Base-by-base conservation (phyloP, 2,888 invertebrate genomes). In the Hesperia comma region DNA sequence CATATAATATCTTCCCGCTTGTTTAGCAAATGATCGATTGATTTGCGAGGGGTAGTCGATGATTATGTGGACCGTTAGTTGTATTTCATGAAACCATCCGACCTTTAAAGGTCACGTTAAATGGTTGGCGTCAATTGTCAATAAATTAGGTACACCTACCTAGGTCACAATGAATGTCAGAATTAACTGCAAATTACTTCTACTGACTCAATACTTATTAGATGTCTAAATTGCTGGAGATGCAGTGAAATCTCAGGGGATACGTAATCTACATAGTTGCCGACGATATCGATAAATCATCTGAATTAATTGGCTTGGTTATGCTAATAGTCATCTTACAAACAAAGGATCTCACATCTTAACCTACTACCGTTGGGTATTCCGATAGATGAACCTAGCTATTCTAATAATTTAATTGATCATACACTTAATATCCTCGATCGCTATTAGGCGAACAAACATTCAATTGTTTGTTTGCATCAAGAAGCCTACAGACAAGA, bases 261-360 rank as follows among this genome's bases (percentile, higher is more conserved):
- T 32, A 53, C 32, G 53, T 53, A 53, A 53, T 53, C 53, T 49
- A 15, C 53, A 32, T 32, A 53, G 53, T 53, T 53, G 53, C 32
- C 60, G 21, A 33, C 33, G 46, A 41, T 21, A 53, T 43, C 62
- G 33, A 26, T 62, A 62, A 54, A 46, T 56, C 43, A 63, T 46
- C 37, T 21, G 46, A 63, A 56, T 46, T 56, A 63, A 63, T 56
- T 56, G 63, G 55, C 46, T 49, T 21, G 46, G 19, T 43, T 55
- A 43, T 57, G 56, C 63, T 63, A 40, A 63, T 63, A 57, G 26
- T 56, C 55, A 26, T n/a, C 40, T 21, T 37, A 49, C 49, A 46
- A 63, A 63, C 43, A 63, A 51, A 40, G 49, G 56, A 57, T 56
- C 33, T 41, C 19, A n/a, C 19, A 56, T 46, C 33, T 32, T 49